Evolutionary conservation across 2,888 invertebrate genomes (phyloP).

Genomic region (Cheilosia impressa): DNA sequence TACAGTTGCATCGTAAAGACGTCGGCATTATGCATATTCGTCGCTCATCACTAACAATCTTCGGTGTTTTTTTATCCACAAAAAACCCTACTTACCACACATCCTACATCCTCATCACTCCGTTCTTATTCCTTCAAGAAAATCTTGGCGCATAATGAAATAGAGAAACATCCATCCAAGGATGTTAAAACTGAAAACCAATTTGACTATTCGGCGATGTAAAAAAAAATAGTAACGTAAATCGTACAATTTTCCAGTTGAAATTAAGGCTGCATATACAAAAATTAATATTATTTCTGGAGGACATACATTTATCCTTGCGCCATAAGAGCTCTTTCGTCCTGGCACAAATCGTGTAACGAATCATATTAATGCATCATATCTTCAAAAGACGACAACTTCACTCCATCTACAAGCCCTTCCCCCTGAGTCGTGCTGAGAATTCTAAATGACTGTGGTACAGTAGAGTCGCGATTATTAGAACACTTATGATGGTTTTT

Average conservation of each 20-base stretch:
- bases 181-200: conserved; percentile 25
- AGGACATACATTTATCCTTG: conserved; percentile 1
- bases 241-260: conserved; percentile 45
- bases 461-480: not conserved
- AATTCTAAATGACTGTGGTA: conserved; percentile 54
- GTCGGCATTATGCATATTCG: not conserved
- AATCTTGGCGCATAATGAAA: conserved; percentile 37
- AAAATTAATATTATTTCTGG: conserved; percentile 44
- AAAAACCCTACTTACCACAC: conserved; percentile 26
- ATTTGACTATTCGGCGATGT: conserved; percentile 15
- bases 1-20: conserved; percentile 9
- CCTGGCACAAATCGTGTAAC: conserved; percentile 55
- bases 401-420: conserved; percentile 15
- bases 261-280: conserved; percentile 48
- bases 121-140: conserved; percentile 15
- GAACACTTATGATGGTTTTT: not conserved
- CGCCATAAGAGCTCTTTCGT: conserved; percentile 21
- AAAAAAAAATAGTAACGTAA: conserved; percentile 55
- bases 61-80: not conserved
- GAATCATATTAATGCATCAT: conserved; percentile 61
- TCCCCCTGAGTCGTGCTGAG: conserved; percentile 53
- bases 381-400: conserved; percentile 41
- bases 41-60: conserved; percentile 8
- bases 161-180: conserved; percentile 8
- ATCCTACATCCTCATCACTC: conserved; percentile 46